A percentile compares a stretch with the other conserved stretches of the same genome.
phyloP scores from a whole-genome alignment of 1,140 invertebrate genomes.

The Drosophila tsacasi region DNA sequence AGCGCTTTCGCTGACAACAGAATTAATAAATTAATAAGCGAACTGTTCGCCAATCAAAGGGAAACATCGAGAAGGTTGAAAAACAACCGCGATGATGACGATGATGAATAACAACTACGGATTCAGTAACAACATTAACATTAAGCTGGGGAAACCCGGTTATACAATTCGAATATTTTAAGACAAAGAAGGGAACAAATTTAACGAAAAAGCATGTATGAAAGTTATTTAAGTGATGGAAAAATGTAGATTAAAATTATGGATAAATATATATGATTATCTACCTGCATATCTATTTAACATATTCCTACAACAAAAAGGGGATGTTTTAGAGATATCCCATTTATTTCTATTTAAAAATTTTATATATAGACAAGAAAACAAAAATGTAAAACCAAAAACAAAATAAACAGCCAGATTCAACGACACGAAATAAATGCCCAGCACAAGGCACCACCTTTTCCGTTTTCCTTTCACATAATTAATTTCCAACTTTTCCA shows the following conservation, averaged over 20 bases:
- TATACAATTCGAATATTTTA: not conserved
- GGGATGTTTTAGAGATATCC: too few relatives aligned
- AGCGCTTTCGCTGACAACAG: not conserved
- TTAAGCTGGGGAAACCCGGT: not conserved
- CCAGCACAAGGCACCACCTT: not conserved
- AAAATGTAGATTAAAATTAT: not conserved
- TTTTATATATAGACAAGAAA: not conserved
- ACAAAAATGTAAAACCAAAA: not conserved
- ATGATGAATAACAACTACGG: constrained; percentile 2
- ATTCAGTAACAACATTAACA: not conserved
- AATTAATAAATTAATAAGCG: constrained; percentile 24
- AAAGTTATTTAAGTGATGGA: not conserved
- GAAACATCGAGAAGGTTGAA: constrained; percentile 2
- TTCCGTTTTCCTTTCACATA: constrained; percentile 26
- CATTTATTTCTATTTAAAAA: too few relatives aligned
- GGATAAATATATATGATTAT: not conserved
- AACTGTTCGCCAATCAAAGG: constrained; percentile 14
- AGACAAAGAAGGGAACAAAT: not conserved
- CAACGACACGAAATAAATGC: constrained; percentile 34
- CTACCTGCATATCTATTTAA: too few relatives aligned
- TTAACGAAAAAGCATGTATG: not conserved
- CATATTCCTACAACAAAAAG: too few relatives aligned
- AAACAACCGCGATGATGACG: not conserved
- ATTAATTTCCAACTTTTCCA: constrained; percentile 41
- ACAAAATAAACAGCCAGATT: constrained; percentile 5